phyloP scores from a whole-genome alignment of 2,888 invertebrate species.

The Steinernema carpocapsae region DNA sequence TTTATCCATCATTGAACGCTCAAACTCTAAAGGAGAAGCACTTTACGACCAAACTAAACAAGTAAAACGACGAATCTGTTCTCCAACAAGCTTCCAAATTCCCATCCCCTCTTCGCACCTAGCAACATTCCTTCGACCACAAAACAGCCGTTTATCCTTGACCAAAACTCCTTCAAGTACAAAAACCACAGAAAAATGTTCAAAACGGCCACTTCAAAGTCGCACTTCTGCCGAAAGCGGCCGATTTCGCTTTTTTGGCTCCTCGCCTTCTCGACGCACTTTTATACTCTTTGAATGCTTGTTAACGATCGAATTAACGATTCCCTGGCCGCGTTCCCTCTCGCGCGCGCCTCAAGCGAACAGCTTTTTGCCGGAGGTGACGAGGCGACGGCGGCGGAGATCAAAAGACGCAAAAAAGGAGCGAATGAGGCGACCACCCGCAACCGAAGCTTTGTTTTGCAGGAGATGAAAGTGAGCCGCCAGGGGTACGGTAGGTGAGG shows the following conservation, averaged over 20 bases:
- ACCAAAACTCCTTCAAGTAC: too few species aligned
- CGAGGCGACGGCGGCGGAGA: constrained; percentile 32
- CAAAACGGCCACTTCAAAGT: background rate
- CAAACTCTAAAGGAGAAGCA: too few species aligned
- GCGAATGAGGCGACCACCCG: constrained; percentile 28
- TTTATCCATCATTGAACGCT: too few species aligned
- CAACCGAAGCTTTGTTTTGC: constrained; percentile 28
- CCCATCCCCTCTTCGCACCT: too few species aligned
- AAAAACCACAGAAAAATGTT: background rate
- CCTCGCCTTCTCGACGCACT: background rate
- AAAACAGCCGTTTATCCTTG: too few species aligned
- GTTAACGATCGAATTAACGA: constrained; percentile 33
- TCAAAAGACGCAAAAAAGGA: constrained; percentile 31
- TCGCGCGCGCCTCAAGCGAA: background rate
- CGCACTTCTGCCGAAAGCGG: background rate
- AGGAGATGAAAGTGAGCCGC: constrained; percentile 30
- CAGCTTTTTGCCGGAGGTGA: constrained; percentile 32
- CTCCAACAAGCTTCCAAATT: too few species aligned
- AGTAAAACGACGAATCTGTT: too few species aligned
- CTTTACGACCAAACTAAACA: too few species aligned
- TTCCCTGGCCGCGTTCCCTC: background rate
- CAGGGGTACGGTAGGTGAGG: constrained; percentile 25
- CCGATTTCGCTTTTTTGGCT: background rate
- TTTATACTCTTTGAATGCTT: constrained; percentile 25
- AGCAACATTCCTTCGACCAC: too few species aligned